phyloP scores from a whole-genome alignment of 2,888 invertebrate genomes.

The Drosophila mettleri region DNA sequence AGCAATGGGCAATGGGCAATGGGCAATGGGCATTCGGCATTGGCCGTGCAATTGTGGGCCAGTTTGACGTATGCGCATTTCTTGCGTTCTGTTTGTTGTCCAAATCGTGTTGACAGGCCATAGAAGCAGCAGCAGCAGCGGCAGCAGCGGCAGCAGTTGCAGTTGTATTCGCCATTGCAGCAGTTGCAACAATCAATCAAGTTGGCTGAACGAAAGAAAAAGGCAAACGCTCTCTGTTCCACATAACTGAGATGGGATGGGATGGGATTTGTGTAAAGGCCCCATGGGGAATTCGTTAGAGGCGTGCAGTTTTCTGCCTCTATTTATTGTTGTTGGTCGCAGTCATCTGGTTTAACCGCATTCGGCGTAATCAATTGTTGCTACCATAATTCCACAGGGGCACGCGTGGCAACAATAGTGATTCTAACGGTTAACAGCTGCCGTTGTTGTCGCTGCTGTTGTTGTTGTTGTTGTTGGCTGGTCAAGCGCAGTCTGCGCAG shows the following conservation, averaged over 20 bases:
- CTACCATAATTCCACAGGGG: conserved; percentile 66
- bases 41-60: conserved; percentile 78
- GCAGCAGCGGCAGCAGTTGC: conserved; percentile 11
- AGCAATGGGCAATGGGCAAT: conserved; percentile 16
- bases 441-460: conserved; percentile 15
- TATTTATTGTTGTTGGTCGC: conserved; percentile 16
- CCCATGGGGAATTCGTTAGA: conserved; percentile 68
- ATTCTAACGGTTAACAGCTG: conserved; percentile 73
- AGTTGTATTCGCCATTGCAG: conserved; percentile 16
- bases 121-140: conserved; percentile 29
- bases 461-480: conserved; percentile 29
- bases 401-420: conserved; percentile 63
- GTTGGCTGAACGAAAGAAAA: conserved; percentile 22
- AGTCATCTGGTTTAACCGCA: conserved; percentile 73
- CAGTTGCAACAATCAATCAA: conserved; percentile 80
- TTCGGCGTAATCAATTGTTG: conserved; percentile 78
- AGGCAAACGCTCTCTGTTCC: conserved; percentile 38
- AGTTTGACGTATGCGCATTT: conserved; percentile 70
- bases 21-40: conserved; percentile 16
- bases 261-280: conserved; percentile 37
- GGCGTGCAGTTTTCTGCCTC: conserved; percentile 35
- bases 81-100: conserved; percentile 62
- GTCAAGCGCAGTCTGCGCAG: conserved; percentile 38
- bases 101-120: conserved; percentile 84
- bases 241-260: conserved; percentile 50